Conservation (phyloP, 2,797 vertebrate genomes). For the Numenius phaeopus region DNA sequence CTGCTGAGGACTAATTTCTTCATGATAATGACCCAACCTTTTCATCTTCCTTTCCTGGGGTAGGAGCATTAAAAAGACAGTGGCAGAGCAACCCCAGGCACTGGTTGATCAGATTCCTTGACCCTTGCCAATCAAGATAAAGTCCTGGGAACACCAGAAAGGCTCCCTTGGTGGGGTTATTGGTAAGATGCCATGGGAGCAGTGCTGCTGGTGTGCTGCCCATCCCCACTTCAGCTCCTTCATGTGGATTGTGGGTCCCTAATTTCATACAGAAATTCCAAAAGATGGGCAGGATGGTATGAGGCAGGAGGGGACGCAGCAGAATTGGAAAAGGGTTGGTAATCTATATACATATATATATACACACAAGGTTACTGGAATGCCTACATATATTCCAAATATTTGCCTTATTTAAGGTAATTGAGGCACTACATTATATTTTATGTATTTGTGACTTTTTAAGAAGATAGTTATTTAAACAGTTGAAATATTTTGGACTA, state of each 20-base stretch:
- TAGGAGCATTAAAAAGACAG: neutral
- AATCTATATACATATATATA: neutral
- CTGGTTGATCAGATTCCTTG: neutral
- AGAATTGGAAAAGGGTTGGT: neutral
- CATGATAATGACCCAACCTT: neutral
- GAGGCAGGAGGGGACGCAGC: neutral
- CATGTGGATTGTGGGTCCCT: neutral
- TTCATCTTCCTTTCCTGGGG: neutral
- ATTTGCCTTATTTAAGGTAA: neutral
- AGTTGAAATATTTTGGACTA: neutral
- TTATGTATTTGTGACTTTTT: neutral
- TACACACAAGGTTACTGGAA: neutral
- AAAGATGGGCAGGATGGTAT: fast-evolving
- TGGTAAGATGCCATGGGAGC: neutral
- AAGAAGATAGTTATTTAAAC: neutral
- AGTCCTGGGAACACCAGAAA: neutral
- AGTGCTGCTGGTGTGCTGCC: neutral
- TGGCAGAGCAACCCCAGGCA: neutral
- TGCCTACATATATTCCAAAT: neutral
- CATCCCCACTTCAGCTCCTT: neutral
- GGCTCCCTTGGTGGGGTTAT: neutral
- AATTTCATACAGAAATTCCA: neutral
- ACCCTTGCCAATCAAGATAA: neutral
- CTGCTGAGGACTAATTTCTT: neutral
- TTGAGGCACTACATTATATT: neutral